Conservation (phyloP, 2,113 vertebrate species). For the Dromas ardeola region DNA sequence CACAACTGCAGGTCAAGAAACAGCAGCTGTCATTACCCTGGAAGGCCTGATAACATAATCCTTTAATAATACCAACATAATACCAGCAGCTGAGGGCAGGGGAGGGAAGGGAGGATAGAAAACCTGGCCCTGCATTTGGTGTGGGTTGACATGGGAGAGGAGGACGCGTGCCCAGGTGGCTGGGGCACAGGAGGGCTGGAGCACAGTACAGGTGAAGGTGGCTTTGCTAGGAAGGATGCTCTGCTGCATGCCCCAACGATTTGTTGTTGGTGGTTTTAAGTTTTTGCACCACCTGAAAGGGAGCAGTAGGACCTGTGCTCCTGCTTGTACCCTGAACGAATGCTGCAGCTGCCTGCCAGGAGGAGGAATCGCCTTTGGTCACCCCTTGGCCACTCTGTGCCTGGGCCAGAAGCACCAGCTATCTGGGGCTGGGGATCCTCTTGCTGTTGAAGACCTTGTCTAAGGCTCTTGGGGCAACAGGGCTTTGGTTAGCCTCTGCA, state of each 20-base stretch:
- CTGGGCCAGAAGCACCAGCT: not conserved
- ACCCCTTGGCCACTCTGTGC: not conserved
- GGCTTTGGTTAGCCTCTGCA: not conserved
- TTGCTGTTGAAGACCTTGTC: not conserved
- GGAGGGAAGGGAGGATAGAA: not conserved
- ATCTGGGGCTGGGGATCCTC: not conserved
- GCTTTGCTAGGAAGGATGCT: not conserved
- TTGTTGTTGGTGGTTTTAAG: not conserved
- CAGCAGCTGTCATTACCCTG: constrained; percentile 23
- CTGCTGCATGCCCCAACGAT: not conserved
- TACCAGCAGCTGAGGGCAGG: not conserved
- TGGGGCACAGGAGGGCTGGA: not conserved
- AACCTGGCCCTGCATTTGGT: not conserved
- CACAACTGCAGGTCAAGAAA: not conserved
- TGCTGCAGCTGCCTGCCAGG: not conserved
- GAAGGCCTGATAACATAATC: constrained; percentile 58
- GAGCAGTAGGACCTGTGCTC: not conserved
- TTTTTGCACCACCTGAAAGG: not conserved
- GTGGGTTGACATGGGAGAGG: not conserved
- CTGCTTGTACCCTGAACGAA: not conserved
- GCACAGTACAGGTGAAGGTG: accelerated
- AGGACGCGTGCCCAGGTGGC: accelerated
- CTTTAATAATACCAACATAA: constrained; percentile 1
- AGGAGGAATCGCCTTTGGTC: not conserved
- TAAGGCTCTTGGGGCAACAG: not conserved